Conservation (phyloP, 2,888 invertebrate species). For the Xylota sylvarum region DNA sequence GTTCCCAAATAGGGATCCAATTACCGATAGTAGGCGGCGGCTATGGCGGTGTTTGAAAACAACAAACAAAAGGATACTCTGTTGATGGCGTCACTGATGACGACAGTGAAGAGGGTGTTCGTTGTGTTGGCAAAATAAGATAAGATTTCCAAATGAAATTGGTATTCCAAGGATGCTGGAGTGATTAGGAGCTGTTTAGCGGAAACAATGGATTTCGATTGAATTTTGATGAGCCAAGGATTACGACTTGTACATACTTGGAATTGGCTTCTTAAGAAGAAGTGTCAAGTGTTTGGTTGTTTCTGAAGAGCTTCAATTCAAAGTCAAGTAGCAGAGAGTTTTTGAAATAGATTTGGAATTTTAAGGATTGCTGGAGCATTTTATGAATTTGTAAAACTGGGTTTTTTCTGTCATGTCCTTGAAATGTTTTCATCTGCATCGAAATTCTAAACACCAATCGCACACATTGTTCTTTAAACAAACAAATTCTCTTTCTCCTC, state of each 20-base stretch:
- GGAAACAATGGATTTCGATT: constrained; percentile 57
- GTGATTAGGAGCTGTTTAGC: constrained; percentile 40
- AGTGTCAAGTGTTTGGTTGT: constrained; percentile 54
- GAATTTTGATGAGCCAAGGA: constrained; percentile 40
- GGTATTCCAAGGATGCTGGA: constrained; percentile 1
- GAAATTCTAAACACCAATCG: too few relatives aligned
- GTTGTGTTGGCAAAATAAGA: constrained; percentile 73
- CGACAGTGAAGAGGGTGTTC: constrained; percentile 49
- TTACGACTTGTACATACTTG: constrained; percentile 3
- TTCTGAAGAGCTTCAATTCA: constrained; percentile 4
- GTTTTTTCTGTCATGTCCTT: too few relatives aligned
- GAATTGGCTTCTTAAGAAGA: not conserved
- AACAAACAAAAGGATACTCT: constrained; percentile 66
- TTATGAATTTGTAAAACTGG: too few relatives aligned
- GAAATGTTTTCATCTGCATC: not conserved
- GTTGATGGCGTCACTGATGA: constrained; percentile 67
- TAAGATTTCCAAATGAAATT: constrained; percentile 49
- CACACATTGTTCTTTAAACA: not conserved
- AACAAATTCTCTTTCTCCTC: constrained; percentile 1
- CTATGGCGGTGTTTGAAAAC: constrained; percentile 17
- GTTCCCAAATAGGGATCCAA: constrained; percentile 68
- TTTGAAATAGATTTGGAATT: too few relatives aligned
- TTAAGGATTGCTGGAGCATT: too few relatives aligned
- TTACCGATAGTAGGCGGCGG: constrained; percentile 57
- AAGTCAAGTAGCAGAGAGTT: not conserved